Percentiles rank a stretch among this genome's conserved stretches.
Evolutionary conservation across 2,797 vertebrate species (phyloP).

Genomic region (Emys orbicularis): DNA sequence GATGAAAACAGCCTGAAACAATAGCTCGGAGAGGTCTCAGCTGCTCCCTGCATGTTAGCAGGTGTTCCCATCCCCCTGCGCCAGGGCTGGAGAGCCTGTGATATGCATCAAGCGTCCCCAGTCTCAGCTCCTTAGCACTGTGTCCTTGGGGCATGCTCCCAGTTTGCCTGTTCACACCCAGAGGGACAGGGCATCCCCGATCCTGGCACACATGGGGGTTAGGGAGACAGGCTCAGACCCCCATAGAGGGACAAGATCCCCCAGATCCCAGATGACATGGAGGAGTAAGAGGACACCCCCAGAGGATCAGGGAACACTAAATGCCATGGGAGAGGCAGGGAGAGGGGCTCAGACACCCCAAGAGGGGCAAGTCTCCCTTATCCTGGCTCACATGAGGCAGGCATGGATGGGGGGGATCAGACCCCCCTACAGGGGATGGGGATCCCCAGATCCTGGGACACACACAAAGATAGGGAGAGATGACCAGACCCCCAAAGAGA

Average conservation of each 20-base stretch:
- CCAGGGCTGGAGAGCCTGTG: not conserved
- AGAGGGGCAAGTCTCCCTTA: too few relatives aligned
- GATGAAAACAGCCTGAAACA: not conserved
- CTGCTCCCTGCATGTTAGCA: not conserved
- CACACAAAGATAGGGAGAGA: not conserved
- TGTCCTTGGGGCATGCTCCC: not conserved
- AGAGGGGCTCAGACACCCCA: too few relatives aligned
- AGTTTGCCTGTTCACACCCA: not conserved
- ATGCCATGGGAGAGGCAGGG: too few relatives aligned
- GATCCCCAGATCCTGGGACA: not conserved
- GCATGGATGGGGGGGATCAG: too few relatives aligned
- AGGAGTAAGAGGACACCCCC: too few relatives aligned
- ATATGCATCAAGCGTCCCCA: not conserved
- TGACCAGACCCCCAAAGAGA: not conserved
- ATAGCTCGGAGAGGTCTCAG: not conserved
- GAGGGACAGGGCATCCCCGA: not conserved
- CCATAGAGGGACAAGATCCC: not conserved
- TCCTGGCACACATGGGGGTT: not conserved
- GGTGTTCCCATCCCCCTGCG: not conserved
- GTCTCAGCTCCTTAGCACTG: not conserved
- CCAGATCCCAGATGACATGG: not conserved
- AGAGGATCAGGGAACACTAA: too few relatives aligned
- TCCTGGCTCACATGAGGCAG: too few relatives aligned
- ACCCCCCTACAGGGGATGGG: too few relatives aligned
- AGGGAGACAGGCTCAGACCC: not conserved